Evolutionary conservation across 1,140 invertebrate species (phyloP).

Genomic region (Achatina immaculata): DNA sequence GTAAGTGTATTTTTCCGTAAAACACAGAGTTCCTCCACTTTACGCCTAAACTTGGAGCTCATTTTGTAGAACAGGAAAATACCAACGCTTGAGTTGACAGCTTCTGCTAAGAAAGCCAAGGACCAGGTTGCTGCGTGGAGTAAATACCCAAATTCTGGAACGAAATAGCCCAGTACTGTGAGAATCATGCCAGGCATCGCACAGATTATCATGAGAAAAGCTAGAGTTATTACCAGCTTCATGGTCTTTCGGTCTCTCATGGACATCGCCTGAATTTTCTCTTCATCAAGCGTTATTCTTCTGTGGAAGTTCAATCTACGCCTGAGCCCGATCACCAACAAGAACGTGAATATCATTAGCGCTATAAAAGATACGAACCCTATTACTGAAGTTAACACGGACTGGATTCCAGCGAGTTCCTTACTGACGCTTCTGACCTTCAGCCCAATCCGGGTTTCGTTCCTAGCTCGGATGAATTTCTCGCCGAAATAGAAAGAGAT

Average conservation of each 20-base stretch:
- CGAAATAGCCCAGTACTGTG: not conserved
- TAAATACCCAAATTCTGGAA: not conserved
- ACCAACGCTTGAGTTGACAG: not conserved
- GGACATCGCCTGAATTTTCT: not conserved
- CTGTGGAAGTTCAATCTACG: not conserved
- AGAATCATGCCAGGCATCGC: not conserved
- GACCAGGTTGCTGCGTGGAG: not conserved
- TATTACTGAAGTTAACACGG: not conserved
- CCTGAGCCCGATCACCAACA: not conserved
- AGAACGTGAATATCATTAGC: not conserved
- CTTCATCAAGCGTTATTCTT: not conserved
- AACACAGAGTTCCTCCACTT: no score
- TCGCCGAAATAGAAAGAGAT: not conserved
- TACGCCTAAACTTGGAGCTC: not conserved
- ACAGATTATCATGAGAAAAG: not conserved
- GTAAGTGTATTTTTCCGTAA: no score
- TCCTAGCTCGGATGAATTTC: not conserved
- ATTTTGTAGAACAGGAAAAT: constrained; percentile 11
- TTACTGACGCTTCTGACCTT: not conserved
- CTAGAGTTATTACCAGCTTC: not conserved
- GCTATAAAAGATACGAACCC: not conserved
- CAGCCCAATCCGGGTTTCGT: not conserved
- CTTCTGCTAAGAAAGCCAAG: not conserved
- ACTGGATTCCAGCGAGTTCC: not conserved
- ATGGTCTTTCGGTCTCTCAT: not conserved